These are phyloP conservation scores for Leptarthrus brevirostris DNA, from an alignment of 2,888 invertebrate species.

Conservation along the genomic window DNA sequence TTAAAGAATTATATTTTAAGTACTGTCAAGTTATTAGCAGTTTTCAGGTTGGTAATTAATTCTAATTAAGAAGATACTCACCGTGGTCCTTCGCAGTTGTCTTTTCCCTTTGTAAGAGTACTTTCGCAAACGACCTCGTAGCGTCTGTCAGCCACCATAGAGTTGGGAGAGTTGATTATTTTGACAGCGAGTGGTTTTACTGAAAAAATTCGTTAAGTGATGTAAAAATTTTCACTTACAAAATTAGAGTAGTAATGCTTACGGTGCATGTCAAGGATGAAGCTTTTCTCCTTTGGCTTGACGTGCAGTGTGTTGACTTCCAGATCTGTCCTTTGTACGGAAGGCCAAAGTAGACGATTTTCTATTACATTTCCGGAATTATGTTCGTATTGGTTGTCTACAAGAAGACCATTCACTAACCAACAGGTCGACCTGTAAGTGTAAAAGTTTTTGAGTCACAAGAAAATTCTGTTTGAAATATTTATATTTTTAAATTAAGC, in stretches of 20 bases:
- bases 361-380: constrained; percentile 88
- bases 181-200: constrained; percentile 60
- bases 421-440: constrained; percentile 80
- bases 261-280: constrained; percentile 83
- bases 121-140: constrained; percentile 88
- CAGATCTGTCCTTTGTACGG: constrained; percentile 81
- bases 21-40: not conserved
- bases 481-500: no score
- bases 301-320: constrained; percentile 87
- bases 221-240: no score
- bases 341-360: constrained; percentile 81
- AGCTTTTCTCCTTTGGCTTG: constrained; percentile 80
- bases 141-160: constrained; percentile 83
- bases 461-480: no score
- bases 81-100: constrained; percentile 83
- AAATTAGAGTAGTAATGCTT: constrained; percentile 71
- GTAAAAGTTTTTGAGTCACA: no score
- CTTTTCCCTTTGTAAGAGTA: constrained; percentile 89
- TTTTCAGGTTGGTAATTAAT: not conserved
- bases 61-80: constrained; percentile 64
- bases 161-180: constrained; percentile 76
- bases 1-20: not conserved
- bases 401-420: constrained; percentile 83
- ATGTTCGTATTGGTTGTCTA: constrained; percentile 86
- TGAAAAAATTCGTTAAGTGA: not conserved